These are phyloP conservation scores for Poeciliopsis occidentalis DNA, from an alignment of 2,113 vertebrate species.

Conservation along the genomic window DNA sequence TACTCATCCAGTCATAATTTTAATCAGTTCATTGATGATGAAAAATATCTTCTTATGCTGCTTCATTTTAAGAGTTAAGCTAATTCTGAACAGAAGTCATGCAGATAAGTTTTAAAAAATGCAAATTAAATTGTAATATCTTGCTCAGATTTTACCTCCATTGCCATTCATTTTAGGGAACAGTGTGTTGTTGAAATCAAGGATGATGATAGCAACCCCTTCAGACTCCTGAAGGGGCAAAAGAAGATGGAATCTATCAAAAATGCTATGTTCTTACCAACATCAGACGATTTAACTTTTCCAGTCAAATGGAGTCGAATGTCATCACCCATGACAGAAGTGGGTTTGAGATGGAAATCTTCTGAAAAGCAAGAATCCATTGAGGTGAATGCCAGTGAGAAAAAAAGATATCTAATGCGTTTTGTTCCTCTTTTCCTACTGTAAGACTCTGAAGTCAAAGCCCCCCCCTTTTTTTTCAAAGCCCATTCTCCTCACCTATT, in stretches of 20 bases:
- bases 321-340: constrained; percentile 66
- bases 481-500: constrained; percentile 42
- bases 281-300: constrained; percentile 46
- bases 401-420: constrained; percentile 51
- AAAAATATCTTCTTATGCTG: too few species aligned
- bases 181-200: constrained; percentile 39
- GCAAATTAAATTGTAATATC: too few species aligned
- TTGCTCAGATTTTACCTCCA: too few species aligned
- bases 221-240: constrained; percentile 7
- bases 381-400: constrained; percentile 43
- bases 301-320: constrained; percentile 48
- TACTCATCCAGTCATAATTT: too few species aligned
- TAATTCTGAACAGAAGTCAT: too few species aligned
- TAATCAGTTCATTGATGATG: too few species aligned
- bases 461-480: constrained; percentile 31
- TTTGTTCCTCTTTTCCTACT: constrained; percentile 36
- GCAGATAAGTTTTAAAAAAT: too few species aligned
- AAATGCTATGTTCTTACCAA: constrained; percentile 27
- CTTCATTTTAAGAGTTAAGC: too few species aligned
- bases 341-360: constrained; percentile 63
- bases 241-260: constrained; percentile 54
- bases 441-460: constrained; percentile 53
- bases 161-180: too few species aligned
- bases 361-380: constrained; percentile 63
- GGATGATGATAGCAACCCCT: constrained; percentile 27